A percentile compares a stretch with the other conserved stretches of the same genome.
Conservation (phyloP, 1,140 invertebrate genomes). For the Drosophila nasuta region DNA sequence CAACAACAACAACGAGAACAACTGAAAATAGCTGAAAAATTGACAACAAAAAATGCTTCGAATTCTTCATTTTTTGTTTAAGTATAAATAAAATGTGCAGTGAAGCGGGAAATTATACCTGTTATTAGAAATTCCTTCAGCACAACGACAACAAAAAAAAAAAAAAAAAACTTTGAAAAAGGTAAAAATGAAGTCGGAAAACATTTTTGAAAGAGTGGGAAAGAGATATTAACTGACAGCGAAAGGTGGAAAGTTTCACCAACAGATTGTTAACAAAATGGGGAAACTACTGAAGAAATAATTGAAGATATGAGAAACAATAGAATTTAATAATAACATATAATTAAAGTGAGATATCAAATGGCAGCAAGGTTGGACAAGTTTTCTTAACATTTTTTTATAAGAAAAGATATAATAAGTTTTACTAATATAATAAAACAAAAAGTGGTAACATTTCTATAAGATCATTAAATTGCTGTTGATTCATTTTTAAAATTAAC, state of each 20-base stretch:
- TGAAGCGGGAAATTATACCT: slow-evolving; percentile 23
- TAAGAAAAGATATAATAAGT: too few relatives aligned
- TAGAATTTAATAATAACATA: not conserved
- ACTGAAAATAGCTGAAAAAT: slow-evolving; percentile 17
- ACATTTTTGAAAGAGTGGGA: not conserved
- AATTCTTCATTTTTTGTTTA: slow-evolving; percentile 14
- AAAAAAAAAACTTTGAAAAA: not conserved
- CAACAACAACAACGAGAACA: not conserved
- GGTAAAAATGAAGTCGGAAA: not conserved
- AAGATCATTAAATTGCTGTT: too few relatives aligned
- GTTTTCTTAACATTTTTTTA: too few relatives aligned
- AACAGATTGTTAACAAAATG: not conserved
- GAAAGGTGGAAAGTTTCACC: not conserved
- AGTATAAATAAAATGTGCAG: slow-evolving; percentile 32
- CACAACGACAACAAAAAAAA: not conserved
- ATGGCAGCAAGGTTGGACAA: too few relatives aligned
- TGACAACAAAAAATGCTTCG: slow-evolving; percentile 17
- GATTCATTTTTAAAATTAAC: too few relatives aligned
- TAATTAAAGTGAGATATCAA: not conserved
- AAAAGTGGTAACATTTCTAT: too few relatives aligned
- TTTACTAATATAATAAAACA: too few relatives aligned
- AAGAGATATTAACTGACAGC: not conserved
- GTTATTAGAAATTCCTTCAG: slow-evolving; percentile 26
- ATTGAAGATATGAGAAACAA: not conserved
- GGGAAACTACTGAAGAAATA: not conserved